A percentile compares a stretch with the other conserved stretches of the same genome.
Conservation (phyloP, 2,797 vertebrate species). For the Catamblyrhynchus diadema region DNA sequence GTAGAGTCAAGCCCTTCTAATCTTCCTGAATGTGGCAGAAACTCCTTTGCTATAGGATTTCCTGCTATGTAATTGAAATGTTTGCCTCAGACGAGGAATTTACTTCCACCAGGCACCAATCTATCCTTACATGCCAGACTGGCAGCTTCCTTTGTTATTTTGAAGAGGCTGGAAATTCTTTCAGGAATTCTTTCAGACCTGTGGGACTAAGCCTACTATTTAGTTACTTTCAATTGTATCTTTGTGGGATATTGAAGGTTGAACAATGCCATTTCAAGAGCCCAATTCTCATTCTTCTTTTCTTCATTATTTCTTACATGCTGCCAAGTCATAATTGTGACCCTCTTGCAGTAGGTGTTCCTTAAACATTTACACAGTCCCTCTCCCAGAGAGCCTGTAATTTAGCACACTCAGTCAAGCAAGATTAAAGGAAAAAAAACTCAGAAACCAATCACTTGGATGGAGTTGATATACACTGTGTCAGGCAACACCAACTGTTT, state of each 20-base stretch:
- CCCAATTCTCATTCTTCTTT: constrained; percentile 33
- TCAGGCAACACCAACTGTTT: not conserved
- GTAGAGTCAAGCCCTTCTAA: not conserved
- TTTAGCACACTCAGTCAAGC: constrained; percentile 1
- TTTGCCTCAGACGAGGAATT: constrained; percentile 31
- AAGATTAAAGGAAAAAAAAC: constrained; percentile 19
- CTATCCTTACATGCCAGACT: constrained; percentile 65
- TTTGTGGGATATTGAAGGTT: constrained; percentile 56
- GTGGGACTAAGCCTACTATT: constrained; percentile 46
- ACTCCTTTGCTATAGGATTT: constrained; percentile 33
- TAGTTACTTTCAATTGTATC: constrained; percentile 56
- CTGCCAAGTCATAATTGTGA: constrained; percentile 22
- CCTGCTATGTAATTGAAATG: constrained; percentile 54
- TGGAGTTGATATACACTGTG: not conserved
- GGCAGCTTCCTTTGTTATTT: constrained; percentile 68
- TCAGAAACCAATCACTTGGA: not conserved
- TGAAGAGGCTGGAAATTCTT: constrained; percentile 68
- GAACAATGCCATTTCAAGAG: constrained; percentile 42
- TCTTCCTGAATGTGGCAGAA: not conserved
- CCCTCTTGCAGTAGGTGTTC: constrained; percentile 32
- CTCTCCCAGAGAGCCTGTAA: not conserved
- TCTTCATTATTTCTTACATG: constrained; percentile 42
- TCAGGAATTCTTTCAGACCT: constrained; percentile 53
- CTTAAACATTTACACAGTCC: not conserved
- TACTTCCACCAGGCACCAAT: constrained; percentile 57